These are phyloP conservation scores for Rhabdomys dilectus DNA, from an alignment of 2,113 vertebrate species.

Conservation along the genomic window DNA sequence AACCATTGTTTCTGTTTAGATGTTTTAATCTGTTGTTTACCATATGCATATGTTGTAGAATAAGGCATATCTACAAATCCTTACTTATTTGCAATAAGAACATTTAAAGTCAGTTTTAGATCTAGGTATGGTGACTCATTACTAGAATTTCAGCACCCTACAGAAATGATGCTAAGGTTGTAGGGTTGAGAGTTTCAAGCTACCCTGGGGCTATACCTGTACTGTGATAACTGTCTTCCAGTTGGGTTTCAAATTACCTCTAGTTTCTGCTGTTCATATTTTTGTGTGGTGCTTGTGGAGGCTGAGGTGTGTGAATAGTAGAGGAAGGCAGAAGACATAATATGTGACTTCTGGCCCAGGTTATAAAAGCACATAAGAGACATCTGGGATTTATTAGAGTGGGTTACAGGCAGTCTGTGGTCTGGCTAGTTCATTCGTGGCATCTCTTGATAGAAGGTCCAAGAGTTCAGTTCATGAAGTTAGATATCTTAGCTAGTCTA, in stretches of 20 bases:
- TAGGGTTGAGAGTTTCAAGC: neutral
- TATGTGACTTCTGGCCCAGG: neutral
- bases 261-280: neutral
- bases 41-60: neutral
- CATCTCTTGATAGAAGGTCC: neutral
- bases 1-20: neutral
- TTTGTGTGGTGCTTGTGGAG: neutral
- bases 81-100: neutral
- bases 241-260: neutral
- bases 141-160: neutral
- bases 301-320: neutral
- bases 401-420: neutral
- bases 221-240: neutral
- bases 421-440: neutral
- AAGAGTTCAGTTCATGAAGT: neutral
- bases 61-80: neutral
- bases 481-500: neutral
- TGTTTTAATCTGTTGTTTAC: neutral
- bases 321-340: neutral
- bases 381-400: neutral
- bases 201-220: neutral
- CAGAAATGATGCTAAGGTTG: neutral
- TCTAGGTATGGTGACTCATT: neutral
- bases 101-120: neutral
- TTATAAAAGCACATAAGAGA: neutral